phyloP scores from a whole-genome alignment of 2,888 invertebrate species.

The Itoplectis maculator region DNA sequence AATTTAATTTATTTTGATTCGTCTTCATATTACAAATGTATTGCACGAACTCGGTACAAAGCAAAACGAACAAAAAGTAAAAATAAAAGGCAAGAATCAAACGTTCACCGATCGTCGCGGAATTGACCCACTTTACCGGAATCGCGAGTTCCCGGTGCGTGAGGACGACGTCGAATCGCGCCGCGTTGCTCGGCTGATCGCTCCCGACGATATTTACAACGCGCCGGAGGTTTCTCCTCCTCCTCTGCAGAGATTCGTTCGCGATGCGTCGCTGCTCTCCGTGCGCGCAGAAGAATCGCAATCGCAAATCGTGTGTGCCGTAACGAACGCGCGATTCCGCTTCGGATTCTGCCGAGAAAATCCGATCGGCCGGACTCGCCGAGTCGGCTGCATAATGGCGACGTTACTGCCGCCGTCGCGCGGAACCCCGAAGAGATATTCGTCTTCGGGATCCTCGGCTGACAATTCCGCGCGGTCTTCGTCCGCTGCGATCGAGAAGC shows the following conservation, averaged over 20 bases:
- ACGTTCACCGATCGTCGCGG: slow-evolving; percentile 46
- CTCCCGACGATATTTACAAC: slow-evolving; percentile 42
- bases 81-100: slow-evolving; percentile 33
- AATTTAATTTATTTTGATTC: too few species aligned
- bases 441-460: slow-evolving; percentile 41
- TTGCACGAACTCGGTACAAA: slow-evolving; percentile 31
- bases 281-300: slow-evolving; percentile 21
- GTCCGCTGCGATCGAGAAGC: slow-evolving; percentile 22
- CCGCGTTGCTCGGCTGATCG: slow-evolving; percentile 50
- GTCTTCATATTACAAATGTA: too few species aligned
- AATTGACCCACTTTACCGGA: slow-evolving; percentile 65
- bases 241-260: slow-evolving; percentile 4
- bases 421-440: slow-evolving; percentile 37
- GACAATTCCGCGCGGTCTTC: slow-evolving; percentile 38
- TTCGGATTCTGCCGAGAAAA: slow-evolving; percentile 32
- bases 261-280: slow-evolving; percentile 27
- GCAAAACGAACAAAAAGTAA: slow-evolving; percentile 39
- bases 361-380: neutral
- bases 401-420: slow-evolving; percentile 31
- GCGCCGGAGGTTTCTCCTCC: slow-evolving; percentile 51
- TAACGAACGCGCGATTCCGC: slow-evolving; percentile 40
- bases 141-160: slow-evolving; percentile 63
- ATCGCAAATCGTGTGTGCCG: slow-evolving; percentile 22
- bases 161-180: slow-evolving; percentile 56
- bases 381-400: slow-evolving; percentile 48